These are phyloP conservation scores for Patiria pectinifera DNA, from an alignment of 53 echinoderm and acorn worm species.

Conservation along the genomic window DNA sequence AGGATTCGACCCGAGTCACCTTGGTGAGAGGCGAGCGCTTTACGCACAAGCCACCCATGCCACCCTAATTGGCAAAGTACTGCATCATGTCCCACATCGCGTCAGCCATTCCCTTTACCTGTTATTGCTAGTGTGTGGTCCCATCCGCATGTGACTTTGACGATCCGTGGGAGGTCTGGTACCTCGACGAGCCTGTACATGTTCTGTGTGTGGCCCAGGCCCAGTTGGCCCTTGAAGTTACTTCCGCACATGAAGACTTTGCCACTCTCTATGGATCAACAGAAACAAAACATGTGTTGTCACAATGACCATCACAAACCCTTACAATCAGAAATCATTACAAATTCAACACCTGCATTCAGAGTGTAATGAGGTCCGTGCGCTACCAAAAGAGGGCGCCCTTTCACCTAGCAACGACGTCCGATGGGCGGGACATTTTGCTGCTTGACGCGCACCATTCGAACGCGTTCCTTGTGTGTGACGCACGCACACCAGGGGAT, in stretches of 20 bases:
- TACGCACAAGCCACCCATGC: no score
- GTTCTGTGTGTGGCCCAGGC: slow-evolving; percentile 72
- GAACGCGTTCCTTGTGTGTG: no score
- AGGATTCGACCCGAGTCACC: no score
- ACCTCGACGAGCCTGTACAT: slow-evolving; percentile 70
- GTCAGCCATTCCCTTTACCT: slow-evolving; percentile 50
- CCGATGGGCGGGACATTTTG: no score
- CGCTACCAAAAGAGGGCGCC: no score
- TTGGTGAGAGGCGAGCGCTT: no score
- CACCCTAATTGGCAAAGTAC: no score
- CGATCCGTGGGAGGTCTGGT: slow-evolving; percentile 60
- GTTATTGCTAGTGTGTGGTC: slow-evolving; percentile 90
- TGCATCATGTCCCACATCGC: neutral
- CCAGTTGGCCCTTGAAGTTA: slow-evolving; percentile 92
- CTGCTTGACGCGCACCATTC: no score
- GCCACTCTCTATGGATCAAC: slow-evolving; percentile 64
- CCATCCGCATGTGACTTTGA: slow-evolving; percentile 87
- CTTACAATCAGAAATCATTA: neutral
- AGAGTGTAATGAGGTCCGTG: no score
- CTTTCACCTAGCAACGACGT: no score
- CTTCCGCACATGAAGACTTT: slow-evolving; percentile 84
- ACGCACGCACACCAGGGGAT: no score
- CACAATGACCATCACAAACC: neutral
- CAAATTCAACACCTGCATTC: neutral
- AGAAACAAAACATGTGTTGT: neutral